Evolutionary conservation across 1,140 invertebrate genomes (phyloP), one percentile per base, ranked within the genome.

Genomic region (Caligus rogercresseyi): DNA sequence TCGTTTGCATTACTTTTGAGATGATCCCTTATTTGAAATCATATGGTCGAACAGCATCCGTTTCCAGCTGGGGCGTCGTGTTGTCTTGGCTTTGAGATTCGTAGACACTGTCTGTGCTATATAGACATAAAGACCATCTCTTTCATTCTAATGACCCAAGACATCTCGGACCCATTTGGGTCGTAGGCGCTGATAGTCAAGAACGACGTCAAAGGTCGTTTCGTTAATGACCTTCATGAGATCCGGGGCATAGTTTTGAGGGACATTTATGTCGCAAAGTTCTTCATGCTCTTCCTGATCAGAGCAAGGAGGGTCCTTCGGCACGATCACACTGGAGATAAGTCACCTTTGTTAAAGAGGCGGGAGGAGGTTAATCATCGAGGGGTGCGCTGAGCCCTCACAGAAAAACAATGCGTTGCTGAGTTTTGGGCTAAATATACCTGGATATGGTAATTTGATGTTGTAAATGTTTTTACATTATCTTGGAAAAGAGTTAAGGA

Each of bases 31-130:
- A 31, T 43, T 25, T 64, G 11, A 24, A n/a, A 52, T 64, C 63
- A 25, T n/a, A 19, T 3, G 63, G 63, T 26, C 63, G 63, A 14
- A 18, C 26, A 16, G 54, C 63, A n/a, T 64, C 63, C 52, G 25
- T 52, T 64, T 64, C 63, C 13, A 1, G 3, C n/a, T 54, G 16
- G 54, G 58, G 15, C 63, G 15, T 11, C 23, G 16, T 1, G 7
- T 64, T 11, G 25, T 31, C 24, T 58, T 61, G 26, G 63, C 14
- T 16, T 52, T 15, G 24, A 61, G 14, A 64, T 52, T 64, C 63
- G 21, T 64, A 64, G 24, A 64, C 63, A 15, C 26, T 23, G 25
- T 64, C 63, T 1, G 56, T 61, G 52, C 63, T 20, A 64, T 61
- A 19, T 64, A 64, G 20, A 64, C 19, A 23, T 64, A 64, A 14